These are phyloP conservation scores for Acanthisitta chloris DNA, from an alignment of 2,113 vertebrate species.

Conservation along the genomic window DNA sequence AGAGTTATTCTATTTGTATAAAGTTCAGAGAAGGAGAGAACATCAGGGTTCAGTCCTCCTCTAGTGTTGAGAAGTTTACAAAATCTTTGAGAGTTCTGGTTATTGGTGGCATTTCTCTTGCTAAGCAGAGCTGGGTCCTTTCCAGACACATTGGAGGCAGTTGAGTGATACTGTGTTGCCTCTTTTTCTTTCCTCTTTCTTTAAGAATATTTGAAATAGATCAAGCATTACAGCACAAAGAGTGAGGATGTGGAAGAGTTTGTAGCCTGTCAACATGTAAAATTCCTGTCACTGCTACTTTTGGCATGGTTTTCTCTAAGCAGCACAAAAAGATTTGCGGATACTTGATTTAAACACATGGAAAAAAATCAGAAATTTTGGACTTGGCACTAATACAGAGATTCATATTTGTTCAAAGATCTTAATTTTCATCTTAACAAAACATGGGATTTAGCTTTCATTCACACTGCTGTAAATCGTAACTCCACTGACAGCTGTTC, in stretches of 20 bases:
- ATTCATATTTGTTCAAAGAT: not conserved
- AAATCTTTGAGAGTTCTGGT: not conserved
- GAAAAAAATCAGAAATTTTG: not conserved
- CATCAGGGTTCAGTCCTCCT: not conserved
- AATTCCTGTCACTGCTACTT: not conserved
- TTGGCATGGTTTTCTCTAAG: not conserved
- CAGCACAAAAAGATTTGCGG: not conserved
- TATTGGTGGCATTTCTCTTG: not conserved
- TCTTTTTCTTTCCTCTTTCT: not conserved
- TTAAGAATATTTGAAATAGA: not conserved
- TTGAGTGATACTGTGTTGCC: not conserved
- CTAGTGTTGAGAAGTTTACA: not conserved
- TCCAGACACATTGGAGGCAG: not conserved
- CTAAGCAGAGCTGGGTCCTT: not conserved
- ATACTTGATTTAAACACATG: not conserved
- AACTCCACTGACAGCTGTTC: not conserved
- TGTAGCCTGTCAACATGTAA: not conserved
- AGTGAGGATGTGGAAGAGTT: not conserved
- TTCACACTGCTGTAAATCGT: not conserved
- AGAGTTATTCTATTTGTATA: not conserved
- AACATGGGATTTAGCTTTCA: not conserved
- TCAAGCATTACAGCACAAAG: not conserved
- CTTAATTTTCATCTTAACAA: not conserved
- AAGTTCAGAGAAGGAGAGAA: not conserved
- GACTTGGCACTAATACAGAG: not conserved